phyloP scores from a whole-genome alignment of 30 jellyfish, hydroid and myxozoan species.

The Chrysaora quinquecirrha region DNA sequence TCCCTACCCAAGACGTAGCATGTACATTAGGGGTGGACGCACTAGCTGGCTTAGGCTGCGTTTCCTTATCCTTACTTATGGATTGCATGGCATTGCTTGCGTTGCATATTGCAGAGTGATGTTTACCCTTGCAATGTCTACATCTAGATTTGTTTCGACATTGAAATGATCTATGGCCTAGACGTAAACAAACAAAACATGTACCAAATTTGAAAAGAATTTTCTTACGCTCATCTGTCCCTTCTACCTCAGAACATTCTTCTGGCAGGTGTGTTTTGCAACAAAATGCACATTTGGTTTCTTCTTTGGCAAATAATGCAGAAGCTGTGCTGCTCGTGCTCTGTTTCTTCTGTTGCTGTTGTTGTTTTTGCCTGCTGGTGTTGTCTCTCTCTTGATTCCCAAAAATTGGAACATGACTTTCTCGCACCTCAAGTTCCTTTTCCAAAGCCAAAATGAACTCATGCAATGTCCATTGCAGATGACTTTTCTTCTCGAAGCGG shows the following conservation, averaged over 20 bases:
- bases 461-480: conserved; percentile 59
- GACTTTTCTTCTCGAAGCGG: conserved; percentile 20
- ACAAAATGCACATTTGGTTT: conserved; percentile 21
- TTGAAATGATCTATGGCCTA: conserved; percentile 6
- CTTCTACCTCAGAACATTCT: conserved; percentile 6
- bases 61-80: not conserved
- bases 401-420: conserved; percentile 44
- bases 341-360: no score
- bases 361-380: conserved; percentile 1
- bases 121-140: conserved; percentile 2
- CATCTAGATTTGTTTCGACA: not conserved
- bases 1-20: conserved; percentile 61
- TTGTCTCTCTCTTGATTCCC: conserved; percentile 11
- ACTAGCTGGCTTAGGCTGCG: conserved; percentile 40
- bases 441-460: conserved; percentile 41
- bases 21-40: no score
- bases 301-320: conserved; percentile 5
- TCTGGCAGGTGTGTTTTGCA: conserved; percentile 7
- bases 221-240: not conserved
- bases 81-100: not conserved
- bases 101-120: not conserved
- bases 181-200: not conserved
- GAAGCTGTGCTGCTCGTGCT: conserved; percentile 10
- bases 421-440: conserved; percentile 47
- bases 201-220: no score